A percentile compares a stretch with the other conserved stretches of the same genome.
phyloP scores from a whole-genome alignment of 2,113 vertebrate species.

The Meles meles region DNA sequence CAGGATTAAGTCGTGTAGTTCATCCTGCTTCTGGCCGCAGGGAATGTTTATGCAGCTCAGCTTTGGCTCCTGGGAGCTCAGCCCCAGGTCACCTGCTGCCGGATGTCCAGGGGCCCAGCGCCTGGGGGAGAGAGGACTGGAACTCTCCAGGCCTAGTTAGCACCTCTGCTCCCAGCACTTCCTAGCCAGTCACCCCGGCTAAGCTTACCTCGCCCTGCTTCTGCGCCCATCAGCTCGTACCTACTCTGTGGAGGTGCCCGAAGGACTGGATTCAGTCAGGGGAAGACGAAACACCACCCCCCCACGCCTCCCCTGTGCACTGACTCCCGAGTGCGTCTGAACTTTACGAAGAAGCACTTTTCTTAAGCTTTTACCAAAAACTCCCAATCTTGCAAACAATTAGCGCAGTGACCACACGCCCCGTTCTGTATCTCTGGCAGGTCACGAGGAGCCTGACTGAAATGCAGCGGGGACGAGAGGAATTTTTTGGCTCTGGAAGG shows the following conservation, averaged over 20 bases:
- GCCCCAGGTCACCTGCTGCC: not conserved
- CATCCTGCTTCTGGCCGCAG: not conserved
- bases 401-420: too few species aligned
- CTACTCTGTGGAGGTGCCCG: too few species aligned
- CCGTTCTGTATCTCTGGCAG: not conserved
- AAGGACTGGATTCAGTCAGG: not conserved
- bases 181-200: not conserved
- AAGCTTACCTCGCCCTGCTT: too few species aligned
- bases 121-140: not conserved
- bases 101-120: not conserved
- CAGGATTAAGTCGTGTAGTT: not conserved
- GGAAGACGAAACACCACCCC: not conserved
- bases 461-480: not conserved
- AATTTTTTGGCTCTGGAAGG: not conserved
- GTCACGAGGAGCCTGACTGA: not conserved
- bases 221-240: too few species aligned
- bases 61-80: not conserved
- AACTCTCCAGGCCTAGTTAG: not conserved
- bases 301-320: not conserved
- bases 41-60: not conserved
- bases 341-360: not conserved
- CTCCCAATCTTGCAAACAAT: not conserved
- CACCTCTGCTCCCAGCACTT: not conserved
- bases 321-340: not conserved
- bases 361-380: too few species aligned